phyloP scores from a whole-genome alignment of 2,888 invertebrate species.

The Aleiodes testaceus region DNA sequence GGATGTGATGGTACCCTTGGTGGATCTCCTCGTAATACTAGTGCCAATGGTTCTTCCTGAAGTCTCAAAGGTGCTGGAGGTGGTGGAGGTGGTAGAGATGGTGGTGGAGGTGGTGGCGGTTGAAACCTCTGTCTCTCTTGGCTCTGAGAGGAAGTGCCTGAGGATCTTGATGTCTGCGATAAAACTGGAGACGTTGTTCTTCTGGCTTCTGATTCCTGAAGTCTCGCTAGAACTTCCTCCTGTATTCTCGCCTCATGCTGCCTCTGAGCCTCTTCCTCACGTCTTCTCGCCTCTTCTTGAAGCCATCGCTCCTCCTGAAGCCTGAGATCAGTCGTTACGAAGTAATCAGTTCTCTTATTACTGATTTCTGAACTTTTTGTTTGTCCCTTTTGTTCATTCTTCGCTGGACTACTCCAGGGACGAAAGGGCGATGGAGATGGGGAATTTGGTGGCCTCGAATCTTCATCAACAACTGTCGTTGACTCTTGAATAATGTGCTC shows the following conservation, averaged over 20 bases:
- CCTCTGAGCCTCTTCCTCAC: slow-evolving; percentile 44
- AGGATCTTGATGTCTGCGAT: slow-evolving; percentile 33
- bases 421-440: slow-evolving; percentile 76
- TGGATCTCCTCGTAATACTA: slow-evolving; percentile 74
- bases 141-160: slow-evolving; percentile 45
- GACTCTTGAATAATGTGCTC: slow-evolving; percentile 43
- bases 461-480: slow-evolving; percentile 59
- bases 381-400: slow-evolving; percentile 20
- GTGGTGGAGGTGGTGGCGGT: slow-evolving; percentile 56
- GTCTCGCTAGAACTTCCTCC: slow-evolving; percentile 57
- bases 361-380: background rate
- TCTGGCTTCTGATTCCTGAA: slow-evolving; percentile 49
- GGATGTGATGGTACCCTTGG: slow-evolving; percentile 77
- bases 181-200: slow-evolving; percentile 30
- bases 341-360: slow-evolving; percentile 9
- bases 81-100: background rate
- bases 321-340: slow-evolving; percentile 5
- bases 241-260: slow-evolving; percentile 54
- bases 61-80: slow-evolving; percentile 50
- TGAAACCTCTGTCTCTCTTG: slow-evolving; percentile 56
- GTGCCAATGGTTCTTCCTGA: slow-evolving; percentile 79
- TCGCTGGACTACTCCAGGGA: slow-evolving; percentile 77
- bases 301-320: slow-evolving; percentile 37
- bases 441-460: slow-evolving; percentile 55
- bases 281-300: slow-evolving; percentile 48